Conservation (phyloP, 2,888 invertebrate species). For the Drosophila neonasuta region DNA sequence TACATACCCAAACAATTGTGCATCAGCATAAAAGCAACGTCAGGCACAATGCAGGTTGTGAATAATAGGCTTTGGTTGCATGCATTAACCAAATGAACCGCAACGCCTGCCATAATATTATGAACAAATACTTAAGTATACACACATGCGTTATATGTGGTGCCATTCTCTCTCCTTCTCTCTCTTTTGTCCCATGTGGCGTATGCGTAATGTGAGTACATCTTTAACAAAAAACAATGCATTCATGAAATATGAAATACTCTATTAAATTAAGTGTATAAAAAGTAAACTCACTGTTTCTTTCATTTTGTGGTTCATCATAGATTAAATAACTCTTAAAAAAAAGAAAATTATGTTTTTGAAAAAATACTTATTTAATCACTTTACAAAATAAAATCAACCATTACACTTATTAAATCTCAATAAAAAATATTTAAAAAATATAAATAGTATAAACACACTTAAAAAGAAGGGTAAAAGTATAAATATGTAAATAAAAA, state of each 20-base stretch:
- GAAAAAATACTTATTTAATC: background rate
- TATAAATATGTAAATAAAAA: too few relatives aligned
- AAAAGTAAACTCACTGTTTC: background rate
- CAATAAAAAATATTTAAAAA: background rate
- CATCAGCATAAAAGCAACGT: slow-evolving; percentile 5
- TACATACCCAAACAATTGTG: slow-evolving; percentile 1
- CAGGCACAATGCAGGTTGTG: slow-evolving; percentile 43
- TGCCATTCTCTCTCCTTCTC: background rate
- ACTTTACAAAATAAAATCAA: background rate
- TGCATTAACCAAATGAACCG: slow-evolving; percentile 75
- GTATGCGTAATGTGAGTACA: slow-evolving; percentile 54
- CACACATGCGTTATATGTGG: background rate
- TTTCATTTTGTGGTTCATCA: background rate
- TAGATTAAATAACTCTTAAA: background rate
- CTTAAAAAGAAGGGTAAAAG: background rate
- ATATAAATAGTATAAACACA: background rate
- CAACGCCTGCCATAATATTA: slow-evolving; percentile 62
- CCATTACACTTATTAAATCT: background rate
- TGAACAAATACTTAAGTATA: slow-evolving; percentile 58
- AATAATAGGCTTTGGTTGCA: slow-evolving; percentile 65
- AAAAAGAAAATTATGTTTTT: background rate
- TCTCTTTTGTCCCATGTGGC: slow-evolving; percentile 39
- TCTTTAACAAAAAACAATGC: slow-evolving; percentile 23
- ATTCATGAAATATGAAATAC: background rate
- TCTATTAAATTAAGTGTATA: background rate